Conservation (phyloP, 2,888 invertebrate species). For the Halocaridina rubra region DNA sequence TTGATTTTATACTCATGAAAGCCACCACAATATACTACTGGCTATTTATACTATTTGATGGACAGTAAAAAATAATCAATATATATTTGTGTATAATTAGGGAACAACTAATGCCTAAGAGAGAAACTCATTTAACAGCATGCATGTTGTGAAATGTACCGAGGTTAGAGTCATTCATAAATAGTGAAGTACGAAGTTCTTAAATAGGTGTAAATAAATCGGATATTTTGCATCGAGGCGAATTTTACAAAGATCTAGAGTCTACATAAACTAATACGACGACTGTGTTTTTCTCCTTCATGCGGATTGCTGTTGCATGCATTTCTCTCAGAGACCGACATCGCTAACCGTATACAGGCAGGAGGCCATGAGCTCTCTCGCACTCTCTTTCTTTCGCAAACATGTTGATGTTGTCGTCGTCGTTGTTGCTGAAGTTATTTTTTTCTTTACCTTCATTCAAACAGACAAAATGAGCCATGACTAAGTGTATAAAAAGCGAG, state of each 20-base stretch:
- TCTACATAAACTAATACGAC: no score
- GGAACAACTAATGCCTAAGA: neutral
- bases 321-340: neutral
- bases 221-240: no score
- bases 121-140: no score
- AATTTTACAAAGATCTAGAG: no score
- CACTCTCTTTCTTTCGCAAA: no score
- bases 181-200: neutral
- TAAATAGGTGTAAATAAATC: neutral
- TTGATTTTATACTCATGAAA: neutral
- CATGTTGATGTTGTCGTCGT: no score
- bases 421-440: neutral
- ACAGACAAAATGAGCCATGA: neutral
- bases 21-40: neutral
- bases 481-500: neutral
- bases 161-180: no score
- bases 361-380: neutral
- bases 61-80: neutral
- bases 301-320: no score
- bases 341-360: neutral
- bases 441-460: neutral
- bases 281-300: no score
- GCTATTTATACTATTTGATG: neutral
- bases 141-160: no score
- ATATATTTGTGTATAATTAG: neutral